These are phyloP conservation scores for Sylvia borin DNA, from an alignment of 2,797 vertebrate species.

Conservation along the genomic window DNA sequence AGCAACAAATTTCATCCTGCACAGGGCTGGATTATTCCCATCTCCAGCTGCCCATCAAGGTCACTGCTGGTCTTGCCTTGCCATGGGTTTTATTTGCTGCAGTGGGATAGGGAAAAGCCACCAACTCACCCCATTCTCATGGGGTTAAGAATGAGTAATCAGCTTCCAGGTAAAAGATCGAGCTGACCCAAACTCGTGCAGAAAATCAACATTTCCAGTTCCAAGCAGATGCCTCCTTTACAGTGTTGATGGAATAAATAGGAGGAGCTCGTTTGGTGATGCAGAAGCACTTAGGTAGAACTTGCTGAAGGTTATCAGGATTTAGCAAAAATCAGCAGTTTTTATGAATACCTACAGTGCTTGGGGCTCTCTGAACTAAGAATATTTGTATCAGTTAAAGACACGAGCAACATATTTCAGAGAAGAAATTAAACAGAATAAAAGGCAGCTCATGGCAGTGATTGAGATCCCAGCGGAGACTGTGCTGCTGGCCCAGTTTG, in stretches of 20 bases:
- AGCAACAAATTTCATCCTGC: not conserved
- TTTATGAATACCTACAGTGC: not conserved
- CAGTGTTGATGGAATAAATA: not conserved
- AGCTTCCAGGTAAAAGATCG: not conserved
- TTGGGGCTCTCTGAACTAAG: not conserved
- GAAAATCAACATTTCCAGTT: not conserved
- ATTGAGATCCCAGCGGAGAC: not conserved
- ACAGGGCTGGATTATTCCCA: fast-evolving
- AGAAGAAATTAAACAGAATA: not conserved
- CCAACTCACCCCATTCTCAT: not conserved
- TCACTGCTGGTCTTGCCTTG: not conserved
- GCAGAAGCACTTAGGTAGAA: not conserved
- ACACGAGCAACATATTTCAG: fast-evolving
- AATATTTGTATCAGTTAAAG: not conserved
- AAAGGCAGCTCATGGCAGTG: not conserved
- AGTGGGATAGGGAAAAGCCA: not conserved
- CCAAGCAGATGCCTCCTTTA: not conserved
- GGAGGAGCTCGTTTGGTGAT: not conserved
- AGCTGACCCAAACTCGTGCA: not conserved
- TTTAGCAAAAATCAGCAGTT: not conserved
- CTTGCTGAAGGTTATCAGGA: not conserved
- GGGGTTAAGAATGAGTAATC: not conserved
- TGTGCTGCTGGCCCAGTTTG: not conserved
- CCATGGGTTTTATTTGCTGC: not conserved
- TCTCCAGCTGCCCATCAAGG: not conserved